Percentiles rank a stretch among this genome's conserved stretches.
Evolutionary conservation across 2,888 invertebrate genomes (phyloP).

Genomic region (Sericinus montela): DNA sequence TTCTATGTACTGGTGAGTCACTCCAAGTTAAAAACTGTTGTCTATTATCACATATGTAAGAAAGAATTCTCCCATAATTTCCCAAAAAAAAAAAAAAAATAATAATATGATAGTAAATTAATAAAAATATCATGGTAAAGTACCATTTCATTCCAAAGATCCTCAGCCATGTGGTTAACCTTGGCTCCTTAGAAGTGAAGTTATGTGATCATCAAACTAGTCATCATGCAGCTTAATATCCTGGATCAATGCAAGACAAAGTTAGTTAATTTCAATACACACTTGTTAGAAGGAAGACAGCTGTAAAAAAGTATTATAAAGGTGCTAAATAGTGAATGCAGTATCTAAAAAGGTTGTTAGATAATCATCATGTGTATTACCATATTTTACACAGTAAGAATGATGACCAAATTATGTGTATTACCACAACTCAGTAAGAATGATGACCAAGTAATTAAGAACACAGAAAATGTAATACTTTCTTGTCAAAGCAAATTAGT

Average conservation of each 20-base stretch:
- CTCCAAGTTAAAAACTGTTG: no score
- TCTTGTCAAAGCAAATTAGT: no score
- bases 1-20: no score
- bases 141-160: conserved; percentile 76
- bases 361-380: no score
- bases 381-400: no score
- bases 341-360: conserved; percentile 5
- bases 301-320: conserved; percentile 4
- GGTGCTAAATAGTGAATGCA: conserved; percentile 16
- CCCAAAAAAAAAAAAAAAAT: no score
- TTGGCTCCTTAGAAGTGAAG: conserved; percentile 38
- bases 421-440: no score
- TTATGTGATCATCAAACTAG: conserved; percentile 54
- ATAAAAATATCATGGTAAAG: conserved; percentile 44
- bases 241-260: conserved; percentile 67
- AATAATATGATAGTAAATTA: conserved; percentile 24
- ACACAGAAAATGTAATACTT: no score
- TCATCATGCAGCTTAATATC: conserved; percentile 73
- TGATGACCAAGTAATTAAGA: no score
- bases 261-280: conserved; percentile 55
- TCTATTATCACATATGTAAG: no score
- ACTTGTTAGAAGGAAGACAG: conserved; percentile 27
- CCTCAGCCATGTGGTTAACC: conserved; percentile 49
- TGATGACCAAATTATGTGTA: no score
- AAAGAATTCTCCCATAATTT: no score